Base-by-base conservation (phyloP, 2,113 vertebrate genomes). In the Grammomys dolichurus region DNA sequence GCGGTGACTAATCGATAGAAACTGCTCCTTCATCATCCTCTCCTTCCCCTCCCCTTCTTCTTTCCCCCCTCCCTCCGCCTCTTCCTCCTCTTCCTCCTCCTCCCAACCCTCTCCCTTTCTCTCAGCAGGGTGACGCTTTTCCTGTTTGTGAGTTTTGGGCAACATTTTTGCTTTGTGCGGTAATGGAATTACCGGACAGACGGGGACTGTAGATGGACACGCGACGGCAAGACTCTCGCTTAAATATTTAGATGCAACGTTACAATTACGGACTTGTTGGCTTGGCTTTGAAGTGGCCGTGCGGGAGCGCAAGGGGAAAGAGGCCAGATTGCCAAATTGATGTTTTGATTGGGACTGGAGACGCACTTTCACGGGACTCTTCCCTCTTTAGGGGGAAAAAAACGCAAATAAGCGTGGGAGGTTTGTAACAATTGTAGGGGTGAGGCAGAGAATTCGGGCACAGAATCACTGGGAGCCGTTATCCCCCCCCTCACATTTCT, bases 131-230 rank as follows among this genome's bases (percentile, higher is more conserved):
- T 95, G 98, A 98, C 98, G 98, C 98, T 98, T 98, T 98, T 98
- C 98, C 98, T 98, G 98, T 98, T 98, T 98, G 98, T 33, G 75
- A 98, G 98, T 98, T 99, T 98, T 98, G 97, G 94, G 97, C 98
- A 98, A 98, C 98, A 98, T 99, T 99, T 99, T 99, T 98, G 97
- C 98, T 98, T 98, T 98, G 98, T 98, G 98, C 98, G 97, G 98
- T 99, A 99, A 99, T 98, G 98, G 98, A 99, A 99, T 98, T 98
- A 98, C 98, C 98, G 98, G 98, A 98, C 98, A 99, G 98, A 98
- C 98, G 98, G 98, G 97, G 97, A 97, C 98, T 99, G 98, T 99
- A 98, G 97, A 98, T 97, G 98, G 98, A 98, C 99, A 99, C 98
- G 98, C 98, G 99, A 98, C 99, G 96, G 93, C 97, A 95, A 96